Conservation (phyloP, 2,888 invertebrate genomes). For the Phengaris alcon region DNA sequence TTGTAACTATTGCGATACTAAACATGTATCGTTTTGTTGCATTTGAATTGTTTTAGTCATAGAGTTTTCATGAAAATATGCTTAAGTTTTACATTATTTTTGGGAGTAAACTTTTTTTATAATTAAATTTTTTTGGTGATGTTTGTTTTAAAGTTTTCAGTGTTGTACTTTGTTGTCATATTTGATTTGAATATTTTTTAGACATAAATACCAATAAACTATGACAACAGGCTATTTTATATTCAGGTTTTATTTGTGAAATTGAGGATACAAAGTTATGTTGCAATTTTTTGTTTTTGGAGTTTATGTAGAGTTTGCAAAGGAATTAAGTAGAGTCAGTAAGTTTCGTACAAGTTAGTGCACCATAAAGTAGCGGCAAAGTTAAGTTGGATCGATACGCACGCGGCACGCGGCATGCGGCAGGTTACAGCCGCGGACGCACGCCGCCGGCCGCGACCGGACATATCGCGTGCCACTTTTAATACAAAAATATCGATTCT, state of each 20-base stretch:
- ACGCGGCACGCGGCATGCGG: conserved; percentile 47
- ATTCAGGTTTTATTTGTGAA: not conserved
- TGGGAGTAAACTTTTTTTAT: no score
- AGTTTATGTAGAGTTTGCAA: not conserved
- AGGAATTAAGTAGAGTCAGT: conserved; percentile 44
- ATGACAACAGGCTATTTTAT: no score
- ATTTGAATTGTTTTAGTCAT: not conserved
- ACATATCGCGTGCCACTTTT: conserved; percentile 76
- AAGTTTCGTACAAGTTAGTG: conserved; percentile 60
- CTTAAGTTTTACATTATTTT: no score
- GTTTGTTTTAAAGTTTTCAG: no score
- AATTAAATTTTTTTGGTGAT: no score
- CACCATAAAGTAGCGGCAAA: conserved; percentile 70
- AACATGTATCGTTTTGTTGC: not conserved
- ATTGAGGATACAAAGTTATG: not conserved
- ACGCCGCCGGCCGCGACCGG: conserved; percentile 62
- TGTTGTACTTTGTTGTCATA: no score
- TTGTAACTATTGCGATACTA: not conserved
- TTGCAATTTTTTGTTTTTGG: not conserved
- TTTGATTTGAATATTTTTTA: no score
- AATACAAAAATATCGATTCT: conserved; percentile 78
- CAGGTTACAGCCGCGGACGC: conserved; percentile 53
- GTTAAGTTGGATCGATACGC: conserved; percentile 68
- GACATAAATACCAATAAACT: no score
- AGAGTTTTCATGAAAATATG: not conserved